These are phyloP conservation scores for Oreochromis mossambicus DNA, from an alignment of 2,797 vertebrate genomes.

Conservation along the genomic window DNA sequence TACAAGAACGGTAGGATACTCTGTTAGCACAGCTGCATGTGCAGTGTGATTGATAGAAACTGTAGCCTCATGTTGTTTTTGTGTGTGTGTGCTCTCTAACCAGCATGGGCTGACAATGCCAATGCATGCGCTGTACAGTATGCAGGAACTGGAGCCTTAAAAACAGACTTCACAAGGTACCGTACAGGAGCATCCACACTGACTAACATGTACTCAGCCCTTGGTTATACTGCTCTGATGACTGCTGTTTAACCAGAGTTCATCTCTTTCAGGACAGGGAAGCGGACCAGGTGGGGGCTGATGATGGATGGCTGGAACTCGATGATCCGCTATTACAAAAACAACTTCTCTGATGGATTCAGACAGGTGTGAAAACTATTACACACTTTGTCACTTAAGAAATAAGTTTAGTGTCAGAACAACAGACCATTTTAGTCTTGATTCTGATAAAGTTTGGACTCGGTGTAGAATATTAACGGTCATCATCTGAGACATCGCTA, in stretches of 20 bases:
- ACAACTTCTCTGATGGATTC: constrained; percentile 98
- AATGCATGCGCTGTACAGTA: constrained; percentile 98
- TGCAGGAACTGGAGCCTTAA: constrained; percentile 95
- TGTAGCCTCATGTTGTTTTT: not conserved
- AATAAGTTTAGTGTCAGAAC: not conserved
- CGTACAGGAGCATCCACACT: not conserved
- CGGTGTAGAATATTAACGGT: fast-evolving
- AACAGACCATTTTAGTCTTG: not conserved
- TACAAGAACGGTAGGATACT: constrained; percentile 89
- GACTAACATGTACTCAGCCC: not conserved
- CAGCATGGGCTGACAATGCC: constrained; percentile 98
- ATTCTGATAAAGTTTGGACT: not conserved
- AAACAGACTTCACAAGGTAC: constrained; percentile 96
- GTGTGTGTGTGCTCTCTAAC: constrained; percentile 41
- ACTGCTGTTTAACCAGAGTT: not conserved
- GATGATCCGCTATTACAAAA: constrained; percentile 95
- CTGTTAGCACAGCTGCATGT: not conserved
- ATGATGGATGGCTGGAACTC: constrained; percentile 98
- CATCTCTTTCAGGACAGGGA: constrained; percentile 83
- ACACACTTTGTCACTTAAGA: not conserved
- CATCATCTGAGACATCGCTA: not conserved
- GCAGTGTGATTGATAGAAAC: not conserved
- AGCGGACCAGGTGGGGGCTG: constrained; percentile 91
- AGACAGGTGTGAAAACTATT: constrained; percentile 80
- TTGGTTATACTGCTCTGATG: not conserved